Evolutionary conservation across 1,140 invertebrate genomes (phyloP).

Genomic region (Cyclina sinensis): DNA sequence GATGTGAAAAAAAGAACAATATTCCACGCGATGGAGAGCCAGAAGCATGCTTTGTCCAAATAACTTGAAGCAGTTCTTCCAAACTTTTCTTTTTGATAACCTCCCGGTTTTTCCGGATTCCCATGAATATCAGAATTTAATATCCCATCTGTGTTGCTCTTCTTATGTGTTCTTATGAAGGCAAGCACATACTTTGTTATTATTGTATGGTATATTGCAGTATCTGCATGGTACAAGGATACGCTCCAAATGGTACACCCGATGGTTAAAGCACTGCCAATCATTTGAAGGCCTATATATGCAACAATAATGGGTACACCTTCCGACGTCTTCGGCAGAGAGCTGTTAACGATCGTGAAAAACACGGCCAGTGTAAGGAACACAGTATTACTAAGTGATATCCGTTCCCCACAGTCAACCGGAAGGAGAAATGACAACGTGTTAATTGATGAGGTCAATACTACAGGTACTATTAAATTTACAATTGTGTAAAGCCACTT

Average conservation of each 20-base stretch:
- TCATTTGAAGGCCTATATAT: conserved; percentile 14
- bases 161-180: not conserved
- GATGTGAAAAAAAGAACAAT: not conserved
- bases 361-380: conserved; percentile 37
- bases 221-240: not conserved
- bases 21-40: not conserved
- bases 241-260: not conserved
- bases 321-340: conserved; percentile 28
- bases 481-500: not conserved
- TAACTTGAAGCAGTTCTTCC: not conserved
- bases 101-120: not conserved
- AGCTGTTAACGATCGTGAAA: conserved; percentile 1
- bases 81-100: too few relatives aligned
- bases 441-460: not conserved
- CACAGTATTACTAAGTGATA: conserved; percentile 7
- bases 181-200: not conserved
- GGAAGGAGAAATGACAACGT: conserved; percentile 7
- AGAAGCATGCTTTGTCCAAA: not conserved
- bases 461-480: conserved; percentile 1
- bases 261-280: conserved; percentile 12
- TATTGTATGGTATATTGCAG: not conserved
- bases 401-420: conserved; percentile 6
- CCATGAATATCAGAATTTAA: not conserved
- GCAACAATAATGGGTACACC: conserved; percentile 5
- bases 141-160: not conserved